phyloP scores from a whole-genome alignment of 2,113 vertebrate species.

The Festucalex cinctus region DNA sequence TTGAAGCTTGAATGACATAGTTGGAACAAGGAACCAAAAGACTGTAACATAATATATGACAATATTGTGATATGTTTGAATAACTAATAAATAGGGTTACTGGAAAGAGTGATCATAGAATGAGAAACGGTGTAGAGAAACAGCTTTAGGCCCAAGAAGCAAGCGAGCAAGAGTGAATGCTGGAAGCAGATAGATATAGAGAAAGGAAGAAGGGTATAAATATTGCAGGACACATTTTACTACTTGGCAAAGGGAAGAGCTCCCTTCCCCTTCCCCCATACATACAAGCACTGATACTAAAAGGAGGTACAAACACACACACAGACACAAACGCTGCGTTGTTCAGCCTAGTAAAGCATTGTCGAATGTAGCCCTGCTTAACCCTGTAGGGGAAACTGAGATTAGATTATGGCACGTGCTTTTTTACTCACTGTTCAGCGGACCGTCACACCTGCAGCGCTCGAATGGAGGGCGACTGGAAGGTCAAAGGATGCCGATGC shows the following conservation, averaged over 20 bases:
- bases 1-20: no score
- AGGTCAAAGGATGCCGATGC: neutral
- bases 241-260: slow-evolving; percentile 49
- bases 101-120: slow-evolving; percentile 3
- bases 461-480: neutral
- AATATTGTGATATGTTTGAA: neutral
- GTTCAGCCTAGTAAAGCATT: slow-evolving; percentile 17
- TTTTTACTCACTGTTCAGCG: slow-evolving; percentile 1
- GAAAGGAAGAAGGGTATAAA: slow-evolving; percentile 35
- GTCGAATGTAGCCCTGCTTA: slow-evolving; percentile 38
- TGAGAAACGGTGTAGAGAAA: slow-evolving; percentile 2
- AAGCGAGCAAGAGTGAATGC: neutral
- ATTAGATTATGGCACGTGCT: slow-evolving; percentile 13
- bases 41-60: neutral
- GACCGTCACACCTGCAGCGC: neutral
- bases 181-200: slow-evolving; percentile 2
- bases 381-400: slow-evolving; percentile 25
- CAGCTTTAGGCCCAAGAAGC: neutral
- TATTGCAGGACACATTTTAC: slow-evolving; percentile 58
- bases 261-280: slow-evolving; percentile 29
- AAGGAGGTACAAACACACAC: neutral
- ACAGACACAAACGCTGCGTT: slow-evolving; percentile 10
- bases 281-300: slow-evolving; percentile 32
- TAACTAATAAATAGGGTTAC: neutral
- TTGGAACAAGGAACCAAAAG: neutral